Percentiles rank a stretch among this genome's conserved stretches.
Conservation (phyloP, 2,888 invertebrate species). For the Prosopocoilus inquinatus region DNA sequence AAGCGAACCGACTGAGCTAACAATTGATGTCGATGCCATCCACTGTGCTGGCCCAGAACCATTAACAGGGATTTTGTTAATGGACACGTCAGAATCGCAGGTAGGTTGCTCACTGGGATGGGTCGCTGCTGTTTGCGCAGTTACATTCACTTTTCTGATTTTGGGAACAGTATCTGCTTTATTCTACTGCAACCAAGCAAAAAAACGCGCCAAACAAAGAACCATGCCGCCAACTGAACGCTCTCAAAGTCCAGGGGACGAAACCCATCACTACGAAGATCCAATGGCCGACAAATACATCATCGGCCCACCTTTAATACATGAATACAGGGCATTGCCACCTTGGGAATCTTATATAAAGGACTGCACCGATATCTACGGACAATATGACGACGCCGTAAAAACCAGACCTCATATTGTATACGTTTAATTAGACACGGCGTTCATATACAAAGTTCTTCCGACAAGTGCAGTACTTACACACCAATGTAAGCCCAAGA, state of each 20-base stretch:
- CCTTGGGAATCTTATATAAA: constrained; percentile 45
- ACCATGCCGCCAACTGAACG: constrained; percentile 8
- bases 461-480: constrained; percentile 15
- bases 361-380: constrained; percentile 43
- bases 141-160: constrained; percentile 32
- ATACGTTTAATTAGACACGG: constrained; percentile 52
- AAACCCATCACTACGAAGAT: constrained; percentile 35
- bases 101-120: constrained; percentile 63
- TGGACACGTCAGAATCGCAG: constrained; percentile 61
- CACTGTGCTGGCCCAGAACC: constrained; percentile 61
- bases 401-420: constrained; percentile 52
- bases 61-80: constrained; percentile 54
- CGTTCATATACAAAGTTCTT: constrained; percentile 11
- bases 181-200: constrained; percentile 43
- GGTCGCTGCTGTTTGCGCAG: constrained; percentile 59
- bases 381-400: constrained; percentile 45
- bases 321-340: constrained; percentile 45
- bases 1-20: constrained; percentile 42
- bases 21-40: constrained; percentile 59
- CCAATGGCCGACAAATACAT: constrained; percentile 42
- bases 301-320: constrained; percentile 40
- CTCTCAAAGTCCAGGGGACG: constrained; percentile 25
- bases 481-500: constrained; percentile 11
- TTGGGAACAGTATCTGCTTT: constrained; percentile 39
- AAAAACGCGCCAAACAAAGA: constrained; percentile 34